phyloP scores from a whole-genome alignment of 2,113 vertebrate species.

The Crocuta crocuta region DNA sequence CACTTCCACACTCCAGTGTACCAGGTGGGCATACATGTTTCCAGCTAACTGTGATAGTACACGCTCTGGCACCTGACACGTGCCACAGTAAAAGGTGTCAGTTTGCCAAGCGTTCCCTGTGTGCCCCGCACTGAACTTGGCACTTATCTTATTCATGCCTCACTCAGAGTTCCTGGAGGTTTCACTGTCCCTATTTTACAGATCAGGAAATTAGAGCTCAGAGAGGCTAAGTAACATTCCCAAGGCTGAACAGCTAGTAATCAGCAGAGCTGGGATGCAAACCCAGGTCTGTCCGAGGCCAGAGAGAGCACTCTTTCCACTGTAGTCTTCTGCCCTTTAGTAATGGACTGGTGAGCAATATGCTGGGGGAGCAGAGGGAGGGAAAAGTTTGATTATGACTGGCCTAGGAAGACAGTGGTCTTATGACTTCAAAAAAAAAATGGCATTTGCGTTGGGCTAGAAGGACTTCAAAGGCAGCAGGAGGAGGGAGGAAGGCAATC shows the following conservation, averaged over 20 bases:
- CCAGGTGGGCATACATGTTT: not conserved
- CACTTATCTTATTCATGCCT: not conserved
- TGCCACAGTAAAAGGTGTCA: not conserved
- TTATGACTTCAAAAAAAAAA: not conserved
- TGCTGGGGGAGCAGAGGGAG: not conserved
- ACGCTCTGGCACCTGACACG: not conserved
- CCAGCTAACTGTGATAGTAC: not conserved
- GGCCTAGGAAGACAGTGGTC: not conserved
- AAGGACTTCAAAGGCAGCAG: constrained; percentile 9
- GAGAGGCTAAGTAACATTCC: not conserved
- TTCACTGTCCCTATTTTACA: constrained; percentile 21
- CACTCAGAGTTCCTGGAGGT: not conserved
- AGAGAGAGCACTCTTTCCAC: not conserved
- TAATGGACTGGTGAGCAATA: not conserved
- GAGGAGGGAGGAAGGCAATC: not conserved
- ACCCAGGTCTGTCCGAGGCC: not conserved
- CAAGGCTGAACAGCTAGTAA: not conserved
- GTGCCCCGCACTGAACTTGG: not conserved
- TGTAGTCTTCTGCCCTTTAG: not conserved
- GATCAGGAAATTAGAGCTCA: constrained; percentile 31
- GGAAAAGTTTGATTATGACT: not conserved
- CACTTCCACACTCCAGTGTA: not conserved
- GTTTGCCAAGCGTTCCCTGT: not conserved
- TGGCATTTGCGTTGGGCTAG: not conserved
- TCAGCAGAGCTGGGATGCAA: not conserved